Base-by-base conservation (phyloP, 1,140 invertebrate species). In the Tetramorium parvispinum region DNA sequence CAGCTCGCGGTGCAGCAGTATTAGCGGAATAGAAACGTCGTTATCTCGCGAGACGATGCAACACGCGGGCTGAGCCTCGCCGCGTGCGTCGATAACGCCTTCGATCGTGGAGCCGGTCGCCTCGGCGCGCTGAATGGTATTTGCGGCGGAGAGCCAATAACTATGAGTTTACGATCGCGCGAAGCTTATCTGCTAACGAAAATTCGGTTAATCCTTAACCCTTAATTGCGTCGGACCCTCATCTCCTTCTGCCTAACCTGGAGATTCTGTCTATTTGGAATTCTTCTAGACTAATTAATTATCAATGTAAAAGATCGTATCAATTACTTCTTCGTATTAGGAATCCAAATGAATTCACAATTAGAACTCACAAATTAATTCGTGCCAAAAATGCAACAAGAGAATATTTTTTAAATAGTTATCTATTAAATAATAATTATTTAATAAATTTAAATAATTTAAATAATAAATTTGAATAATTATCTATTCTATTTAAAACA, bases 21-120 rank as follows among this genome's bases (percentile, higher is more conserved):
- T 88, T 89, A 85, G 79, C 85, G 57, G 57, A 70, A 81, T 87
- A 86, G 89, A 90, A 88, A 86, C 71, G 82, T 90, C 76, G 76
- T 90, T 90, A 83, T 70, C 59, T 65, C 53, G 32, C 37, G 21
- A 55, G 76, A 77, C 51, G 82, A 76, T 16, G 63, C 88, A 53
- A 61, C 73, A 51, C 53, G 24, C 53, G 51, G 37, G 37, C 51
- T 37, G 49, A 71, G 87, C 13, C 21, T 57, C 66, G 65, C 49
- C 59, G 43, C 43, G 37, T n/a, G 18, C 27, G n/a, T 46, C 61
- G 89, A 89, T 90, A 89, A 89, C 57, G 11, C 27, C 40, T 27
- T 55, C 37, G 77, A 83, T 78, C 43, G 61, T n/a, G 49, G 6
- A 75, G 68, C 21, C 65, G 13, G 49, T 43, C 70, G 46, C 2